Evolutionary conservation across 2,888 invertebrate genomes (phyloP).

Genomic region (Stenichneumon culpator): DNA sequence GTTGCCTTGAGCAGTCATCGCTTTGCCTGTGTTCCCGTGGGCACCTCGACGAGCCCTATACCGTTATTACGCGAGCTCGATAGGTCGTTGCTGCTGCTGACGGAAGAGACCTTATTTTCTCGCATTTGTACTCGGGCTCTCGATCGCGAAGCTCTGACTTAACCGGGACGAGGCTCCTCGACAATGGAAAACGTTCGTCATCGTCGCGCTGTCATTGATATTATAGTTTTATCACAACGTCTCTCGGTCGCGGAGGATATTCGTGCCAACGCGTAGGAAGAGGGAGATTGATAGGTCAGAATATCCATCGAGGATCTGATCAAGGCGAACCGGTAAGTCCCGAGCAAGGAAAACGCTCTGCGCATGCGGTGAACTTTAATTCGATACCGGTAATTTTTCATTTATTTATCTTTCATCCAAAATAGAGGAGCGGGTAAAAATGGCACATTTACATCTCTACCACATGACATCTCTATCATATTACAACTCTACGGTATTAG

Average conservation of each 20-base stretch:
- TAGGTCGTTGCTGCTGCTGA: conserved; percentile 77
- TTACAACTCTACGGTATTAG: too few species aligned
- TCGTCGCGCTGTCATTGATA: conserved; percentile 12
- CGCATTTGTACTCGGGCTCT: conserved; percentile 57
- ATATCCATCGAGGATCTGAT: conserved; percentile 7
- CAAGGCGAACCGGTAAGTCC: conserved; percentile 59
- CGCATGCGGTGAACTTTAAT: not conserved
- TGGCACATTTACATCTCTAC: too few species aligned
- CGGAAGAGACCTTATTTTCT: conserved; percentile 57
- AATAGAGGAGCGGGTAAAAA: not conserved
- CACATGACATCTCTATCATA: too few species aligned
- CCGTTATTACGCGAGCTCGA: conserved; percentile 69
- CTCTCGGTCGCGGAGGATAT: not conserved
- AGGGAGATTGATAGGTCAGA: conserved; percentile 27
- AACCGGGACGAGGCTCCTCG: conserved; percentile 19
- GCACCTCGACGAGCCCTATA: conserved; percentile 49
- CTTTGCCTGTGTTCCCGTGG: conserved; percentile 15
- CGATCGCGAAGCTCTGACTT: conserved; percentile 56
- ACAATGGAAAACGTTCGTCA: conserved; percentile 27
- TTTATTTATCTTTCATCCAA: not conserved
- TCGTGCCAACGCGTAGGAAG: conserved; percentile 29
- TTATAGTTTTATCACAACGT: not conserved
- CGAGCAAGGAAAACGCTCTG: not conserved
- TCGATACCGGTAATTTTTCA: not conserved
- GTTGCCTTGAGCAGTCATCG: not conserved